Evolutionary conservation across 2,113 vertebrate genomes (phyloP).

Genomic region (Speoplatyrhinus poulsoni): DNA sequence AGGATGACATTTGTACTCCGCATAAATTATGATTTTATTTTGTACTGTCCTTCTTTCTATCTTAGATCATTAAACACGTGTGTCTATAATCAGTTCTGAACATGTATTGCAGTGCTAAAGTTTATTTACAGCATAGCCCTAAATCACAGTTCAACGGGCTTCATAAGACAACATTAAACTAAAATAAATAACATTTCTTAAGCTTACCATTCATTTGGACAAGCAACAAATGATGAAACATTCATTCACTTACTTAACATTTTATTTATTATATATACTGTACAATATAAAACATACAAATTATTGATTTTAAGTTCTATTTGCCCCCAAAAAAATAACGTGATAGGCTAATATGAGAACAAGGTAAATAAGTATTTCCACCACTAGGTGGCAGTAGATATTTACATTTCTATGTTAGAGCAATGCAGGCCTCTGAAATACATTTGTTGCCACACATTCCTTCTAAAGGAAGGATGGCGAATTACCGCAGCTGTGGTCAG

Average conservation of each 20-base stretch:
- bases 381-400: conserved; percentile 56
- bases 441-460: conserved; percentile 53
- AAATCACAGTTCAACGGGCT: too few relatives aligned
- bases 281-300: conserved; percentile 15
- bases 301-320: not conserved
- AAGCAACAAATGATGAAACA: not conserved
- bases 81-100: conserved; percentile 11
- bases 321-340: not conserved
- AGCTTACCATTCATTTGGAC: not conserved
- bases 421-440: conserved; percentile 13
- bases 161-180: too few relatives aligned
- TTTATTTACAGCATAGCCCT: too few relatives aligned
- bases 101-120: not conserved
- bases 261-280: not conserved
- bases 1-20: conserved; percentile 2
- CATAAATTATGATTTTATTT: conserved; percentile 32
- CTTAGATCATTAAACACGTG: too few relatives aligned
- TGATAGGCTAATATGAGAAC: not conserved
- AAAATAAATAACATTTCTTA: not conserved
- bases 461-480: conserved; percentile 51
- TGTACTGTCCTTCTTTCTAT: conserved; percentile 27
- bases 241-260: not conserved
- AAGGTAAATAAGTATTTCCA: not conserved
- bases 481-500: conserved; percentile 55
- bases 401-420: not conserved